Evolutionary conservation across 23 tunicate species (phyloP), one percentile per base, ranked within the genome.

Genomic region (Styela clava): DNA sequence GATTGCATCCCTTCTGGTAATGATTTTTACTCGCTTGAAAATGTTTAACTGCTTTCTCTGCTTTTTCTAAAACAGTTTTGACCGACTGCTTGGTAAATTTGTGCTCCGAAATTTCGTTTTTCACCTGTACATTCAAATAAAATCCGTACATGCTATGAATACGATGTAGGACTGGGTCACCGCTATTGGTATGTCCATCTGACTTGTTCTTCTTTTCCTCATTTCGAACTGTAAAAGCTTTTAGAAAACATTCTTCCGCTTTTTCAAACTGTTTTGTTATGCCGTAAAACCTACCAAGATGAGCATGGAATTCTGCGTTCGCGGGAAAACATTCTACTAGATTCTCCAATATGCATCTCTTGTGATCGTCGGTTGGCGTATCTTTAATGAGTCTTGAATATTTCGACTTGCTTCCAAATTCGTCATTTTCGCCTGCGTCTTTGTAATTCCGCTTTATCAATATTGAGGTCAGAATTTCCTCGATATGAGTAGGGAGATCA

Each of bases 91-190:
- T 76, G 7, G 24, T 36, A 68, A 24, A 24, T 9, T 34, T 31
- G 22, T 24, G 16, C 29, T 26, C 35, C 29, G 35, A 3, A 22
- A 76, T 76, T 36, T 76, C 80, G 26, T 30, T 5, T 24, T 52
- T 35, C 28, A 76, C 21, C 24, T 76, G 26, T 36, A 31, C 80
- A 36, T 36, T 76, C 64, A 76, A 82, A 29, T 29, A 76, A 61
- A 44, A 78, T 26, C 86, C 92, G 81, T 84, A 83, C 86, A 88
- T 88, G 74, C 52, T 78, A 31, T 88, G 92, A 18, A 81, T 36
- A 36, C 91, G 64, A 16, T 84, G 74, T 29, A 33, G 86, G 2
- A 82, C 78, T n/a, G 85, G 36, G 35, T 87, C 91, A 25, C 74
- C 71, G 12, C 56, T 44, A 44, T 44, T 44, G 12, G 9, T 44